Evolutionary conservation across 2,888 invertebrate genomes (phyloP), one percentile per base, ranked within the genome.

Genomic region (Scelioninae gen. 1): DNA sequence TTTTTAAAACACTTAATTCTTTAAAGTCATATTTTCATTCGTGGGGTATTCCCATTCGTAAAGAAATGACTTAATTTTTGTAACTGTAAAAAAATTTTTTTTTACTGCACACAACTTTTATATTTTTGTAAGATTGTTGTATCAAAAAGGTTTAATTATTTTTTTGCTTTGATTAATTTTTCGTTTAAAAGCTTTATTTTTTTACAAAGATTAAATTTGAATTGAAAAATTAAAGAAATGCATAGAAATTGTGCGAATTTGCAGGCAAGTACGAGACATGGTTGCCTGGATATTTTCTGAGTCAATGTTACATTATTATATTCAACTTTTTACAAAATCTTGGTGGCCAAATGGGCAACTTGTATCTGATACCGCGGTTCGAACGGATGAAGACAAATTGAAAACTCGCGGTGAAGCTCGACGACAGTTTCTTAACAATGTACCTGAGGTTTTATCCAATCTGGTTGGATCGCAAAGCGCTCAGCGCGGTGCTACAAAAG

Each of bases 291-390:
- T 97, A 86, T 96, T 97, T 90, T 97, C 97, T 10, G 98, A 98
- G 91, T 96, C 96, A 82, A 98, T 98, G 97, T 92, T 98, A 77
- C 96, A 97, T 89, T 97, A 96, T 92, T 98, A 98, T 91, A 95
- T 96, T 56, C 95, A 96, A 76, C 94, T 96, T 32, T 94, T 97
- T 82, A 94, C 96, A 71, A 97, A 97, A 91, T 96, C 96, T 0
- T 96, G 97, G 95, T 98, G 98, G 98, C 97, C 97, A 0, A 96
- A 96, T 66, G 97, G 97, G 1, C 94, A 95, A n/a, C 92, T 96
- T 0, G 95, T 95, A 0, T 93, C 94, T n/a, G 92, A 93, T 0
- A 90, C 93, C 0, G 93, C 93, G 2, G 88, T 92, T 16, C 93
- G 95, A 75, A 94, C 94, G 7, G 94, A 94, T 51, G 94, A 95